Base-by-base conservation (phyloP, 2,797 vertebrate genomes). In the Ptychobarbus kaznakovi region DNA sequence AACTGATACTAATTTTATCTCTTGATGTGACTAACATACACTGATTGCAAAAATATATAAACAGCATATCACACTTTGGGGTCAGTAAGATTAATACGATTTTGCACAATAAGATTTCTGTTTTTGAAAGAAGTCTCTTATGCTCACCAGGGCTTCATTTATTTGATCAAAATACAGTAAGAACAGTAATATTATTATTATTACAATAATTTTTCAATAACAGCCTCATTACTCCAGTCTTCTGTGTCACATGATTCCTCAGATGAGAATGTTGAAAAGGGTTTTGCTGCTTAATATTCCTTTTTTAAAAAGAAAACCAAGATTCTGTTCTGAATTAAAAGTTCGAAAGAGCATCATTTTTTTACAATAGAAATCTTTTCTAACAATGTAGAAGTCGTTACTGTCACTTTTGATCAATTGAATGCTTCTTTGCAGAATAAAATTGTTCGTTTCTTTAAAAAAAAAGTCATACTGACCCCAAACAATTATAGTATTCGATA, bases 121-220 rank as follows among this genome's bases (percentile, higher is more conserved):
- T 73, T 74, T 51, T 74, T 28, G 22, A 70, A 28, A 69, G 18
- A 70, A 73, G 7, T 32, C 13, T 42, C 11, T 70, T 12, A 51
- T 51, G 25, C 25, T 74, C 25, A 6, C 9, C 16, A 35, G 16
- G 28, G 3, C 49, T 53, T 20, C 28, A 46, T 73, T 73, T 73
- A 44, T 46, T 73, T 73, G n/a, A 16, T 46, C 13, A 73, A 73
- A 46, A 46, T 46, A 73, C 12, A 72, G n/a, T 70, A 44, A 70
- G 53, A 15, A 72, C 11, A 72, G 40, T 73, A 46, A 73, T 18
- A 46, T 28, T 46, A n/a, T 73, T 15, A 25, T 44, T 16, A 44
- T 46, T 25, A 46, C 69, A 46, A 15, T 32, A 32, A 32, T 46
- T 18, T 6, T 6, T 5, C 4, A 16, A 49, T 49, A 49, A 5